Evolutionary conservation across 2,888 invertebrate genomes (phyloP).

Genomic region (Agelastica alni): DNA sequence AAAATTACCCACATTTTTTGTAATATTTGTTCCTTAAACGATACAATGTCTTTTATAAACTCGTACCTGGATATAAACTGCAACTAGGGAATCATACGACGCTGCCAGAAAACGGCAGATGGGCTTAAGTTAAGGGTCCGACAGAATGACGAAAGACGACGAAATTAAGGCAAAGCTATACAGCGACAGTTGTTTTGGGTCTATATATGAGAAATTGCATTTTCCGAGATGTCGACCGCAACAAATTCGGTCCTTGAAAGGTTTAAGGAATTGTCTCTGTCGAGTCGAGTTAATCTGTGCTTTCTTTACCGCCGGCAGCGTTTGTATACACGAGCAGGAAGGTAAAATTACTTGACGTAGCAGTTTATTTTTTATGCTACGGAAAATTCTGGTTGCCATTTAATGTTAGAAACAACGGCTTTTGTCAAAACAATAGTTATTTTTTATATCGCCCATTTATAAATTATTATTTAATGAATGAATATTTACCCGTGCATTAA

Average conservation of each 20-base stretch:
- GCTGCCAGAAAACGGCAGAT: slow-evolving; percentile 10
- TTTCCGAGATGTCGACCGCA: slow-evolving; percentile 29
- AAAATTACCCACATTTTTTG: no score
- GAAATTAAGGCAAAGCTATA: slow-evolving; percentile 28
- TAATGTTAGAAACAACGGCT: no score
- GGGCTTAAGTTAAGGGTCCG: slow-evolving; percentile 17
- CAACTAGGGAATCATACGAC: slow-evolving; percentile 12
- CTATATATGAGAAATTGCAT: slow-evolving; percentile 30
- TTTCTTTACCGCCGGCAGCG: neutral
- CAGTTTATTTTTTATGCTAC: neutral
- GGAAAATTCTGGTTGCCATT: no score
- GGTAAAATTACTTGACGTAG: neutral
- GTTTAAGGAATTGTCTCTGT: slow-evolving; percentile 14
- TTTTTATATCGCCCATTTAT: no score
- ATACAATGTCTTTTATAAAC: slow-evolving; percentile 5
- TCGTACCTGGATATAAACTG: slow-evolving; percentile 11
- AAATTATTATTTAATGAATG: no score
- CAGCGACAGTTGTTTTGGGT: slow-evolving; percentile 32
- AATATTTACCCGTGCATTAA: no score
- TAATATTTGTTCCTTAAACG: no score
- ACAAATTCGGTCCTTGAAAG: slow-evolving; percentile 28
- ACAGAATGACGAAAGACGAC: slow-evolving; percentile 26
- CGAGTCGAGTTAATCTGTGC: slow-evolving; percentile 1
- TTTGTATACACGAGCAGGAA: neutral
- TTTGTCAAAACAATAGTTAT: no score